phyloP scores from a whole-genome alignment of 2,888 invertebrate species.

The Epistrophe eligans region DNA sequence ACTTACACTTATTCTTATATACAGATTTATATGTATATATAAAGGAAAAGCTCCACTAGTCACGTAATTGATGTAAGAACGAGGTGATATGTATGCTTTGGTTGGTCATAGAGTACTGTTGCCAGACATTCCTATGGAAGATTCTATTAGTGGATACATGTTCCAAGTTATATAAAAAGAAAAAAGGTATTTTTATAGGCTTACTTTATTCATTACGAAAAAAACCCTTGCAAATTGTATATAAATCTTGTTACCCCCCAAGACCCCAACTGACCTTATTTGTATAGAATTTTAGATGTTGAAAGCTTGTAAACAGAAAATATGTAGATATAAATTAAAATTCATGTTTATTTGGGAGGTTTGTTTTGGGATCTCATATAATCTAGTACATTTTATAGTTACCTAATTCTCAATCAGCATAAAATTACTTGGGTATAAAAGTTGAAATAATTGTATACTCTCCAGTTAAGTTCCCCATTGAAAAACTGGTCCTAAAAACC shows the following conservation, averaged over 20 bases:
- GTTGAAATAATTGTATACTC: too few species aligned
- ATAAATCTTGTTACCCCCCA: background rate
- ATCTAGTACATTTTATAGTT: too few species aligned
- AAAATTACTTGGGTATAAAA: too few species aligned
- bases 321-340: background rate
- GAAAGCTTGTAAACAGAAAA: background rate
- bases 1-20: too few species aligned
- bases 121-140: background rate
- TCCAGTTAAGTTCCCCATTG: too few species aligned
- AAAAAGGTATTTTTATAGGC: background rate
- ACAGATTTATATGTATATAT: too few species aligned
- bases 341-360: background rate
- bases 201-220: conserved; percentile 8
- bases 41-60: background rate
- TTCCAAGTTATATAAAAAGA: background rate
- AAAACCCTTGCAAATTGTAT: background rate
- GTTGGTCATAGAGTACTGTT: background rate
- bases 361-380: background rate
- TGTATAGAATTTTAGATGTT: background rate
- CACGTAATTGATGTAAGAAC: conserved; percentile 9
- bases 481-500: too few species aligned
- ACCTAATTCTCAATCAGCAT: too few species aligned
- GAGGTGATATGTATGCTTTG: background rate
- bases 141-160: conserved; percentile 4
- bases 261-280: background rate